Evolutionary conservation across 2,888 invertebrate species (phyloP), one percentile per base, ranked within the genome.

Genomic region (Selenia dentaria): DNA sequence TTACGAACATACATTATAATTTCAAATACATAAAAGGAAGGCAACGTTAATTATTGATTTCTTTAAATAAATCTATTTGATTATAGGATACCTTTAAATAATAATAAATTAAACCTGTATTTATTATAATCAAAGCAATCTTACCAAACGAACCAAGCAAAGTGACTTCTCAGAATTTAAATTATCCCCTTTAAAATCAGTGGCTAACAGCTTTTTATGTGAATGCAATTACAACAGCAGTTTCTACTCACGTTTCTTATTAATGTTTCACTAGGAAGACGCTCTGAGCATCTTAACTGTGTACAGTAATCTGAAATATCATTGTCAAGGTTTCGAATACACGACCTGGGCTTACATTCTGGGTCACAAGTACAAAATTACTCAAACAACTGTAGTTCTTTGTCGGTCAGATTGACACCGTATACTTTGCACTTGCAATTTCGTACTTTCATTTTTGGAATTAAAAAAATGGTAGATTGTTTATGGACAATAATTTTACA

Each of bases 351-450:
- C 6, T 22, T 24, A 33, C 13, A 13, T 39, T 45, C 25, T 34
- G 12, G 39, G 39, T 39, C 45, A 45, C 24, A 34, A 24, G 45
- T 9, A 39, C 39, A 28, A 35, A 29, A 39, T 38, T 38, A n/a
- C n/a, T 34, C 25, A 25, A 34, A 45, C 45, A 45, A 39, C 25
- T 11, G n/a, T 14, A 51, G 55, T 55, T n/a, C 10, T 27, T 58
- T 70, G 64, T 25, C 83, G 89, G 89, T n/a, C n/a, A n/a, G n/a
- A n/a, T n/a, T n/a, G n/a, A n/a, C n/a, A n/a, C n/a, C n/a, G n/a
- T n/a, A n/a, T n/a, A n/a, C 20, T 33, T 32, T 9, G 28, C 13
- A 16, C 14, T 22, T 37, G 24, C 13, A 14, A 5, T 32, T 9
- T 34, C 28, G 27, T 25, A 37, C 43, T 39, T 45, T 34, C 24